A percentile compares a stretch with the other conserved stretches of the same genome.
These are phyloP conservation scores for Machaerirhynchus nigripectus DNA, from an alignment of 2,113 vertebrate genomes.

Conservation along the genomic window DNA sequence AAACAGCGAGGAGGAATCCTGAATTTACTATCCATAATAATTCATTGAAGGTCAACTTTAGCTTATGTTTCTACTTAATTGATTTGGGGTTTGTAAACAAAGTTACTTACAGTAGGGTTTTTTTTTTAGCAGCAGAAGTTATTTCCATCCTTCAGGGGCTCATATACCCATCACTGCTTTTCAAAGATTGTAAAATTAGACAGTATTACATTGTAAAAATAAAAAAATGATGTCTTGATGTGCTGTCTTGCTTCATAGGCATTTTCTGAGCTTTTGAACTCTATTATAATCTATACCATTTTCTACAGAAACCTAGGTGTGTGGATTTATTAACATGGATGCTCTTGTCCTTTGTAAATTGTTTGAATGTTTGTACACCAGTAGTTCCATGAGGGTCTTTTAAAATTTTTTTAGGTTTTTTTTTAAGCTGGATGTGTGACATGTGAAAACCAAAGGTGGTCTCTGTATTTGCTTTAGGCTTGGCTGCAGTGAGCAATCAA, in stretches of 20 bases:
- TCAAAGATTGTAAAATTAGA: neutral
- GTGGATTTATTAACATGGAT: neutral
- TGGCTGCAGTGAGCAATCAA: neutral
- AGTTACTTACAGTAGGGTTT: neutral
- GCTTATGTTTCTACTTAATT: neutral
- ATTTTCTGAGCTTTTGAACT: neutral
- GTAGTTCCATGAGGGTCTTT: neutral
- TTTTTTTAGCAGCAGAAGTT: neutral
- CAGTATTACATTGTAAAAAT: neutral
- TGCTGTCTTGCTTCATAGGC: neutral
- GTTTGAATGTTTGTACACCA: neutral
- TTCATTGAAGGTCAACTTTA: neutral
- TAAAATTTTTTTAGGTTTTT: fast-evolving
- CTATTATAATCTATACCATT: neutral
- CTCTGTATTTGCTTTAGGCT: neutral
- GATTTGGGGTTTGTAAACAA: neutral
- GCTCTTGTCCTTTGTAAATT: neutral
- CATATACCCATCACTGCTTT: neutral
- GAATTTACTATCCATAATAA: neutral
- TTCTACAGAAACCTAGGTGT: neutral
- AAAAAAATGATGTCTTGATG: neutral
- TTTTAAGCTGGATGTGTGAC: neutral
- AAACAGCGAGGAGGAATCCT: neutral
- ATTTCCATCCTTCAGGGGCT: neutral
- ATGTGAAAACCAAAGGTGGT: neutral